A percentile compares a stretch with the other conserved stretches of the same genome.
Conservation (phyloP, 2,888 invertebrate genomes). For the Meiosimyza decipiens region DNA sequence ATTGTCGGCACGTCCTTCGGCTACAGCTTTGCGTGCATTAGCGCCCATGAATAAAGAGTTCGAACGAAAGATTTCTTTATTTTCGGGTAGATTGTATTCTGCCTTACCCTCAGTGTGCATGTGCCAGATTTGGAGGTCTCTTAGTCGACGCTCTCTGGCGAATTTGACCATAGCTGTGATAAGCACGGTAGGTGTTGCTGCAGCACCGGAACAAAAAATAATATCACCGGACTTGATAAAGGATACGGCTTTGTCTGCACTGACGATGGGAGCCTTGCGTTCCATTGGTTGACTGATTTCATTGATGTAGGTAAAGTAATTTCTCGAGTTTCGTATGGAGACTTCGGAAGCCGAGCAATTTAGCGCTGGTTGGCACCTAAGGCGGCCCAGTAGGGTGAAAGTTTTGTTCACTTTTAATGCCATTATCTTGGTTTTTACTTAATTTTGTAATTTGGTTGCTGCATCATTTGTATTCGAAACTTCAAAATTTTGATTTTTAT, state of each 20-base stretch:
- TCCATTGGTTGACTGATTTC: slow-evolving; percentile 84
- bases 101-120: slow-evolving; percentile 84
- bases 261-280: slow-evolving; percentile 76
- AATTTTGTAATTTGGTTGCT: too few species aligned
- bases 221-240: slow-evolving; percentile 86
- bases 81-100: slow-evolving; percentile 56
- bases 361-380: too few species aligned
- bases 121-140: slow-evolving; percentile 84
- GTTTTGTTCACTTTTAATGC: too few species aligned
- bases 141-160: slow-evolving; percentile 76
- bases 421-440: too few species aligned
- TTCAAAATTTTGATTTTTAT: too few species aligned
- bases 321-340: slow-evolving; percentile 43
- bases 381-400: too few species aligned
- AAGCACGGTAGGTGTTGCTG: slow-evolving; percentile 86
- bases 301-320: slow-evolving; percentile 80
- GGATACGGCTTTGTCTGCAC: slow-evolving; percentile 81
- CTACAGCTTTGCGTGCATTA: slow-evolving; percentile 87
- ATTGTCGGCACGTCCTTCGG: slow-evolving; percentile 88
- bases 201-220: slow-evolving; percentile 89
- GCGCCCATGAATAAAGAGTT: slow-evolving; percentile 91
- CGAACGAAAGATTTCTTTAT: slow-evolving; percentile 76
- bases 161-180: slow-evolving; percentile 83
- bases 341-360: too few species aligned
- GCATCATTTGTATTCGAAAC: too few species aligned